Evolutionary conservation across 2,797 vertebrate species (phyloP).

Genomic region (Oophaga sylvatica): DNA sequence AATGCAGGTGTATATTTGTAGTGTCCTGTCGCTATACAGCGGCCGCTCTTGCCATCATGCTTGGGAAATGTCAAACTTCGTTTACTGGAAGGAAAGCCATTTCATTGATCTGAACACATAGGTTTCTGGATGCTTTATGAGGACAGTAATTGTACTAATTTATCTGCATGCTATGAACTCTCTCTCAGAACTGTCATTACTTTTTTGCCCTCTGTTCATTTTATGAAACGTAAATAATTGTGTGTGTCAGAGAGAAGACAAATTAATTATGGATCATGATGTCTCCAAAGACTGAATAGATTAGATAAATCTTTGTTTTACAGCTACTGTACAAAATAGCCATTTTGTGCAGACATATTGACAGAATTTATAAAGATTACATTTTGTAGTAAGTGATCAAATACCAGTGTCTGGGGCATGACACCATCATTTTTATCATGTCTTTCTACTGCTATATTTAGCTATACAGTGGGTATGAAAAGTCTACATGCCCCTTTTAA

Average conservation of each 20-base stretch:
- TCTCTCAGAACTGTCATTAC: conserved; percentile 36
- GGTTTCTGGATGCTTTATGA: conserved; percentile 35
- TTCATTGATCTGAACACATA: conserved; percentile 13
- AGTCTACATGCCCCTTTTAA: background rate
- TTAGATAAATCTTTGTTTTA: conserved; percentile 31
- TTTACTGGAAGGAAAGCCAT: background rate
- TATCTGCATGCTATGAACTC: conserved; percentile 11
- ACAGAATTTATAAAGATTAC: background rate
- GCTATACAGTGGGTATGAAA: background rate
- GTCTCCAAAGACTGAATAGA: conserved; percentile 31
- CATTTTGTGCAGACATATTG: conserved; percentile 21
- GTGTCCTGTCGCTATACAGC: background rate
- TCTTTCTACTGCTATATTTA: background rate
- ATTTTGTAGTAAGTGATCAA: conserved; percentile 5
- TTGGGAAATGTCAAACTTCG: conserved; percentile 8
- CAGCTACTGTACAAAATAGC: conserved; percentile 1
- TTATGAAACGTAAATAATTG: conserved; percentile 43
- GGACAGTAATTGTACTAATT: conserved; percentile 50
- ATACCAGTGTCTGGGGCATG: background rate
- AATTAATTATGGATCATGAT: conserved; percentile 48
- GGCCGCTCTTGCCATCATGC: background rate
- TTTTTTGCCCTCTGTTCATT: conserved; percentile 41
- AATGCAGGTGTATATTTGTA: background rate
- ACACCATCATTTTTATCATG: background rate
- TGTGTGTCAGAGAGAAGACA: conserved; percentile 49